Conservation (phyloP, 2,797 vertebrate species). For the Synanceia verrucosa region DNA sequence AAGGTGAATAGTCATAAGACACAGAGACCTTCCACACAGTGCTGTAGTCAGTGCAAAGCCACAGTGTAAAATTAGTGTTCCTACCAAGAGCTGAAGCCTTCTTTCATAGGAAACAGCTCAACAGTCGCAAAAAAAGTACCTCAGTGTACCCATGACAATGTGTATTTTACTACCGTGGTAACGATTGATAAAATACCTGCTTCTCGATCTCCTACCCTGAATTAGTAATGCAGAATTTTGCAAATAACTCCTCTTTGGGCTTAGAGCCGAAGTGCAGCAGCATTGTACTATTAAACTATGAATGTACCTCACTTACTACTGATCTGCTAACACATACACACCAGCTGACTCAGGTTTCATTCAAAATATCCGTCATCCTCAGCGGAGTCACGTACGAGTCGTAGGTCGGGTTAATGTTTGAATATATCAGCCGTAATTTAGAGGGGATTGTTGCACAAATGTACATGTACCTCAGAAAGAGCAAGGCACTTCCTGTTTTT, state of each 20-base stretch:
- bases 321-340: slow-evolving; percentile 38
- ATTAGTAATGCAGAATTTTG: slow-evolving; percentile 24
- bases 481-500: slow-evolving; percentile 33
- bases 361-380: slow-evolving; percentile 26
- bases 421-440: slow-evolving; percentile 22
- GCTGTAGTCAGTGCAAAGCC: slow-evolving; percentile 82
- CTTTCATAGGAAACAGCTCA: slow-evolving; percentile 43
- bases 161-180: slow-evolving; percentile 49
- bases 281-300: slow-evolving; percentile 34
- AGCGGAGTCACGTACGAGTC: slow-evolving; percentile 38
- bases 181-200: slow-evolving; percentile 17
- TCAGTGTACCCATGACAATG: slow-evolving; percentile 42
- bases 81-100: slow-evolving; percentile 53
- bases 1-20: slow-evolving; percentile 44
- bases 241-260: slow-evolving; percentile 59
- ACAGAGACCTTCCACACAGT: slow-evolving; percentile 67
- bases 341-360: slow-evolving; percentile 47
- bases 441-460: slow-evolving; percentile 13
- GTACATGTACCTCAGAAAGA: slow-evolving; percentile 51
- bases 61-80: slow-evolving; percentile 66
- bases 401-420: slow-evolving; percentile 26
- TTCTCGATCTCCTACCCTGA: slow-evolving; percentile 30
- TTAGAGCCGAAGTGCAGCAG: slow-evolving; percentile 54
- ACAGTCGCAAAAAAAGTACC: slow-evolving; percentile 58
- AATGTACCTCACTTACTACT: slow-evolving; percentile 46